Evolutionary conservation across 92 coral and sea anemone genomes (phyloP).

Genomic region (Siderastrea siderea): DNA sequence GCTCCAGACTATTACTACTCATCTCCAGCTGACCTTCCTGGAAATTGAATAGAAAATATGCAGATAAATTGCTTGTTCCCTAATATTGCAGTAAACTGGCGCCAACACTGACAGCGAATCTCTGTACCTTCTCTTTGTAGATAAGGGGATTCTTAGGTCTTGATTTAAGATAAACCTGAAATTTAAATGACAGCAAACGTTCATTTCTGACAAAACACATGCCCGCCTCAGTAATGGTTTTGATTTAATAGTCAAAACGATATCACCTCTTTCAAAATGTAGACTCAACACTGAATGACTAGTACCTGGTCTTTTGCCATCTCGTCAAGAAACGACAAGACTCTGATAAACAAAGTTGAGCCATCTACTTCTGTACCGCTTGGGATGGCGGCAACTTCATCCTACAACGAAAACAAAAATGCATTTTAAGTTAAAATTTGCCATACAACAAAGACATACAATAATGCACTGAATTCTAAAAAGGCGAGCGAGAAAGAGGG

Average conservation of each 20-base stretch:
- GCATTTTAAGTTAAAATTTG: neutral
- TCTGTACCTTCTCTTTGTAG: slow-evolving; percentile 77
- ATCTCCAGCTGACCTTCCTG: slow-evolving; percentile 96
- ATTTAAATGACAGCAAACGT: neutral
- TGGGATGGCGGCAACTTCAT: slow-evolving; percentile 80
- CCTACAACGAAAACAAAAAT: slow-evolving; percentile 52
- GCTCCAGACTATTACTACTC: slow-evolving; percentile 83
- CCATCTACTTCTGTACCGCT: slow-evolving; percentile 77
- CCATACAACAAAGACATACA: neutral
- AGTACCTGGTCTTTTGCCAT: slow-evolving; percentile 96
- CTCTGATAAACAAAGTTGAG: slow-evolving; percentile 86
- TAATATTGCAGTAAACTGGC: neutral
- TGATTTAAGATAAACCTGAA: slow-evolving; percentile 49
- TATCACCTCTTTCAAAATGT: neutral
- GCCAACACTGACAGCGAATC: neutral
- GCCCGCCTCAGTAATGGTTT: no score
- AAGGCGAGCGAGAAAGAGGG: no score
- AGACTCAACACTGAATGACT: neutral
- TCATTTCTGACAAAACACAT: no score
- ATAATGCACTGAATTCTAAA: no score
- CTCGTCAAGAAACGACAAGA: slow-evolving; percentile 87
- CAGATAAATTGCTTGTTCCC: neutral
- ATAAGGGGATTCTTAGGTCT: slow-evolving; percentile 68
- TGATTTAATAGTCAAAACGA: no score
- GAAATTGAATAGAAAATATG: neutral